These are phyloP conservation scores for Hydroisotoma schaefferi DNA, from an alignment of 2,888 invertebrate species.

Conservation along the genomic window DNA sequence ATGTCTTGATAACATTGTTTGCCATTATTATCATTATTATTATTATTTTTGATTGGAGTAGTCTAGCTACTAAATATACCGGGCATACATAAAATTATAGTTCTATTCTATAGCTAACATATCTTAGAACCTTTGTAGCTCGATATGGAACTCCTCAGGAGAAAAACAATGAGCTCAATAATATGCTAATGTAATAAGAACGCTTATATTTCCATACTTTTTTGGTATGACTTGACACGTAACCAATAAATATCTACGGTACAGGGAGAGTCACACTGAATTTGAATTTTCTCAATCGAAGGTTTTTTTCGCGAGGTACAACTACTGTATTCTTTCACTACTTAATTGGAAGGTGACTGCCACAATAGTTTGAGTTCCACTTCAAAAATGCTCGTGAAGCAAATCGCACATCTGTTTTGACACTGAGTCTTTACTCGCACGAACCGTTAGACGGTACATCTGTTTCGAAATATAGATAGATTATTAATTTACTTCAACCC, in stretches of 20 bases:
- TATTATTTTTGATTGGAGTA: constrained; percentile 5
- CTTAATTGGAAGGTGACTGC: constrained; percentile 8
- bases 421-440: constrained; percentile 94
- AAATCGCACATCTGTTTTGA: constrained; percentile 90
- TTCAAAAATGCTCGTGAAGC: constrained; percentile 90
- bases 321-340: constrained; percentile 1
- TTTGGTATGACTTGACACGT: neutral
- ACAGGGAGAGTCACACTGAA: neutral
- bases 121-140: too few species aligned
- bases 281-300: neutral
- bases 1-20: constrained; percentile 9
- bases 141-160: too few species aligned
- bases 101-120: constrained; percentile 2
- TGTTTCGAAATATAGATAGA: constrained; percentile 55
- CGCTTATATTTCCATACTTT: neutral
- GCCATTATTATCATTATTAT: constrained; percentile 3
- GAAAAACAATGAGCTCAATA: neutral
- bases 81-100: constrained; percentile 4
- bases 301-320: neutral
- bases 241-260: neutral
- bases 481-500: constrained; percentile 8
- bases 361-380: constrained; percentile 8
- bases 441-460: constrained; percentile 98
- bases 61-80: constrained; percentile 5
- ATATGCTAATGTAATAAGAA: neutral